Evolutionary conservation across 2,888 invertebrate genomes (phyloP).

Genomic region (Cryptocephalus moraei): DNA sequence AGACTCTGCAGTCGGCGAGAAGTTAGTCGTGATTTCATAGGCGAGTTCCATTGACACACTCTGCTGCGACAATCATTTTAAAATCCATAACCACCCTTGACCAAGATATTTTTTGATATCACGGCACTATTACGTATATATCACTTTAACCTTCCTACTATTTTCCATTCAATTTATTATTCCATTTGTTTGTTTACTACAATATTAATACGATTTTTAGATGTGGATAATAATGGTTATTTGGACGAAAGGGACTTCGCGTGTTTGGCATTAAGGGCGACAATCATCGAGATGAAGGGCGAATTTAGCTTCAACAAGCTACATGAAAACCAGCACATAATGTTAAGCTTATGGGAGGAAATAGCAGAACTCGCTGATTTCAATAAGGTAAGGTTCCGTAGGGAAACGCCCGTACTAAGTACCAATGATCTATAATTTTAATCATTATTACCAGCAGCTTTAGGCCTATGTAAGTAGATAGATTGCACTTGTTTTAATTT

Average conservation of each 20-base stretch:
- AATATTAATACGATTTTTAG: conserved; percentile 38
- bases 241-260: conserved; percentile 75
- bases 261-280: conserved; percentile 70
- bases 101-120: too few species aligned
- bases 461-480: too few species aligned
- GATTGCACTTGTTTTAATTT: too few species aligned
- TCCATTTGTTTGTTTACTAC: background rate
- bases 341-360: conserved; percentile 78
- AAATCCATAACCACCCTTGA: too few species aligned
- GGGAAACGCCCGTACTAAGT: too few species aligned
- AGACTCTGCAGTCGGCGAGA: too few species aligned
- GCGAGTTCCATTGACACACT: too few species aligned
- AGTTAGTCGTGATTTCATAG: too few species aligned
- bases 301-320: conserved; percentile 62
- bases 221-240: conserved; percentile 78
- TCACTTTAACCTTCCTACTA: background rate
- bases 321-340: conserved; percentile 72
- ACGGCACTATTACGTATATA: background rate
- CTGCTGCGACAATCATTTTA: too few species aligned
- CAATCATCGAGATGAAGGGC: conserved; percentile 73
- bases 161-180: background rate
- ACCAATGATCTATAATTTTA: too few species aligned
- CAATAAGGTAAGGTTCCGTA: conserved; percentile 55
- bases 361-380: conserved; percentile 78
- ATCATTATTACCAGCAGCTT: too few species aligned